Base-by-base conservation (phyloP, 2,888 invertebrate genomes). In the Shargacucullia verbasci region DNA sequence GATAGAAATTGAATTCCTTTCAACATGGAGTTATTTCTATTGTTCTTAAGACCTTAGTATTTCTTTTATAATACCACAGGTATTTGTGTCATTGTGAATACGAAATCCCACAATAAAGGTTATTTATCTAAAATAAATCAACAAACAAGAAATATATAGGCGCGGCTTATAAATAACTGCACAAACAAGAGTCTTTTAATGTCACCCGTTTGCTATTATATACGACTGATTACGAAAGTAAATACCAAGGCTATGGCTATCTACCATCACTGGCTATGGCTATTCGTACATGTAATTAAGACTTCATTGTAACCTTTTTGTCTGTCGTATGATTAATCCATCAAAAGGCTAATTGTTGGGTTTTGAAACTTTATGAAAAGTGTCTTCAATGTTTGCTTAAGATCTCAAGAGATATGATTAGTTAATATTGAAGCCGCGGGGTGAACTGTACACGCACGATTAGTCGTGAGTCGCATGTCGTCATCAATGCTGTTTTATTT, bases 281-380 rank as follows among this genome's bases (percentile, higher is more conserved):
- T 48, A 53, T 65, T 65, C 20, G 41, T 39, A 43, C 2, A 46
- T 48, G 52, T 59, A 70, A 67, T 67, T 70, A 70, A 65, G 66
- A 31, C 41, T 48, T 47, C 34, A 11, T 9, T 37, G 1, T 39
- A 45, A 70, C 44, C 40, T 58, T 64, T 67, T 13, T 15, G 12
- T 31, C n/a, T 35, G 58, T 61, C 35, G 40, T 45, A 34, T 59
- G 35, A 38, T 58, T 41, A 64, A 67, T 70, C 35, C 29, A 53
- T 70, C 48, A 65, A 45, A 31, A 37, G 2, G 13, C 47, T 67
- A 67, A 70, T 67, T 70, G 6, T 34, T 35, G 15, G 20, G 46
- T 50, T 64, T 52, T 70, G 50, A 39, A 58, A 64, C 15, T 44
- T 45, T 70, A 45, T 49, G 31, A 35, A 63, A 43, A 49, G 11